Base-by-base conservation (phyloP, 2,888 invertebrate species). In the Steinernema scapterisci region DNA sequence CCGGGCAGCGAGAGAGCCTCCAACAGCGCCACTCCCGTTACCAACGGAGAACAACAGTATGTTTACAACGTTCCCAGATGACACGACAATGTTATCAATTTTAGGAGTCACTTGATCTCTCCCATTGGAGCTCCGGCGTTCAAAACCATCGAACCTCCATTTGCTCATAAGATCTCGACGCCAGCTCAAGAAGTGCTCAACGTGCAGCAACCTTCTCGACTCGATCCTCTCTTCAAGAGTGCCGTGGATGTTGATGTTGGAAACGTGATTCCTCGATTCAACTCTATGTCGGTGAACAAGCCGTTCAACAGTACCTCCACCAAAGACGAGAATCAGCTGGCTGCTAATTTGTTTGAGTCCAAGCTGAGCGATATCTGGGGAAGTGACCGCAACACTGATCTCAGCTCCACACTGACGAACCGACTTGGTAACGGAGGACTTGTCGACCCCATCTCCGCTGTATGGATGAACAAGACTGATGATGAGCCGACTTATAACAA, bases 1-100 rank as follows among this genome's bases (percentile, higher is more conserved):
- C 63, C 63, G 1, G 63, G 63, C 13, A 63, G 63, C 25, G 63
- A 63, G n/a, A 63, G 63, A 31, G 19, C 63, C 27, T 63, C 63
- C 2, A 63, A 63, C 63, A 31, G 27, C 2, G 63, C 63, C 27
- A 63, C 63, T 3, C 63, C 63, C 1, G 63, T 63, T 7, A 38
- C 63, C 1, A 63, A 63, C 19, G 63, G 63, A 3, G 63, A 63
- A 31, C n/a, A n/a, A n/a, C 52, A n/a, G 19, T 23, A 21, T 23
- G 23, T 19, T 11, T 19, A 11, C 23, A 11, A 11, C 6, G 21
- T 1, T 52, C 52, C 21, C 19, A 52, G 11, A 1, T 21, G 7
- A 23, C 52, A 52, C 23, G 3, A 3, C 3, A 6, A 6, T 9
- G 5, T 38, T 38, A 9, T 38, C 9, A 9, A 38, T 38, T 38